Evolutionary conservation across 2,113 vertebrate species (phyloP).

Genomic region (Pelecanoides urinatrix): DNA sequence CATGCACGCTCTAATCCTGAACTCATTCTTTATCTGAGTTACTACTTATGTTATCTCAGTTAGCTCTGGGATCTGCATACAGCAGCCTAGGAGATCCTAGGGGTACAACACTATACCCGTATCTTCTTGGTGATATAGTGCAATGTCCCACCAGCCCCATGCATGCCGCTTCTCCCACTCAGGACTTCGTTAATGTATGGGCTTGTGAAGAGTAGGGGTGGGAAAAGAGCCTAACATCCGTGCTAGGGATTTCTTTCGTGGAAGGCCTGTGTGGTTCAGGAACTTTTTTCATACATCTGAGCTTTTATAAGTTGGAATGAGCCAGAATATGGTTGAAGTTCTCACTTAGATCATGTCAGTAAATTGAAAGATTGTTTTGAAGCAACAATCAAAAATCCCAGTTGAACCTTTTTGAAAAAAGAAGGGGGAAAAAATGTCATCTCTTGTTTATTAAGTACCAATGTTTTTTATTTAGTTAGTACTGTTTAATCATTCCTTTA

Average conservation of each 20-base stretch:
- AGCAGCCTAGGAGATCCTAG: not conserved
- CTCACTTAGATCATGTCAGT: not conserved
- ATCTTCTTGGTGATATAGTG: not conserved
- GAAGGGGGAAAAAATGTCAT: not conserved
- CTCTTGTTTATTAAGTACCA: not conserved
- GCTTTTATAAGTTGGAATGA: not conserved
- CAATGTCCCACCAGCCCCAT: not conserved
- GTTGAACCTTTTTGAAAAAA: not conserved
- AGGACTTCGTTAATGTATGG: not conserved
- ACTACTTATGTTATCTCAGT: not conserved
- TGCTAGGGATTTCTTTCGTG: not conserved
- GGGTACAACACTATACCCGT: accelerated
- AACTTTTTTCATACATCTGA: not conserved
- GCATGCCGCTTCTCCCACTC: not conserved
- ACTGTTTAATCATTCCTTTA: not conserved
- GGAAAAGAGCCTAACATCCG: not conserved
- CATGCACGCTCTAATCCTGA: not conserved
- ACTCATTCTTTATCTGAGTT: not conserved
- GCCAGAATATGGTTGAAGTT: not conserved
- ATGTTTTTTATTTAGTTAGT: not conserved
- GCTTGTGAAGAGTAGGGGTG: not conserved
- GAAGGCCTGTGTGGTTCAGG: not conserved
- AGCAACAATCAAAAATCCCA: not conserved
- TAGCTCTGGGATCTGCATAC: not conserved
- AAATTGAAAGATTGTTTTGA: not conserved